phyloP scores from a whole-genome alignment of 2,113 vertebrate genomes.

The Arvicanthis niloticus region DNA sequence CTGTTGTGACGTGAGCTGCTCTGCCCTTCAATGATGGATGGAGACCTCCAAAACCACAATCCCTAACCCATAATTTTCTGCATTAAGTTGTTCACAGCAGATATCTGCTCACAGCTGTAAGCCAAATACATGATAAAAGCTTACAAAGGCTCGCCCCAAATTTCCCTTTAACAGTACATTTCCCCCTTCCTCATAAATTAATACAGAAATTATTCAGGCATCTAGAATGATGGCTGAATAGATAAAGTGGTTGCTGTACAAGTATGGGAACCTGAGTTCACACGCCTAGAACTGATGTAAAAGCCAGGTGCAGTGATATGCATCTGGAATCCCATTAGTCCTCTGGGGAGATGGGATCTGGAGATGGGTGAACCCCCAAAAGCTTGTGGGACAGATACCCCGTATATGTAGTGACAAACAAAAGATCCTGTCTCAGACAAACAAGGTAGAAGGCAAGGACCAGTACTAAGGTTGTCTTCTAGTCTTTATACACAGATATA shows the following conservation, averaged over 20 bases:
- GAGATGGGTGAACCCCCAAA: neutral
- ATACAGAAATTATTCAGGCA: neutral
- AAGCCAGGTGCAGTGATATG: neutral
- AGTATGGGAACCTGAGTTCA: neutral
- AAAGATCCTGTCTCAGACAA: neutral
- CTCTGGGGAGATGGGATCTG: neutral
- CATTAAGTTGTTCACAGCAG: too few relatives aligned
- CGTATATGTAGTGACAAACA: neutral
- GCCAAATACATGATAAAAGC: neutral
- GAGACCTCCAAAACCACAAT: neutral
- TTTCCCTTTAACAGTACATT: constrained; percentile 17
- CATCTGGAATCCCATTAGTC: neutral
- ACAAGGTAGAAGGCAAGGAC: neutral
- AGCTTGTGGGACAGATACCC: neutral
- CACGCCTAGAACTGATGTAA: neutral
- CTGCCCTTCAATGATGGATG: neutral
- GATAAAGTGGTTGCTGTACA: neutral
- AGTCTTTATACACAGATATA: neutral
- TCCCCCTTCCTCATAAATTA: constrained; percentile 54
- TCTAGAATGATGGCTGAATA: neutral
- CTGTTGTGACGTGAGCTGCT: neutral
- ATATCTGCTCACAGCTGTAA: neutral
- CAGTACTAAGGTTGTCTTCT: neutral
- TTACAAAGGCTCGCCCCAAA: neutral
- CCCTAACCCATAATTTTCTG: neutral